phyloP scores from a whole-genome alignment of 2,888 invertebrate genomes.

The Euzophera pinguis region DNA sequence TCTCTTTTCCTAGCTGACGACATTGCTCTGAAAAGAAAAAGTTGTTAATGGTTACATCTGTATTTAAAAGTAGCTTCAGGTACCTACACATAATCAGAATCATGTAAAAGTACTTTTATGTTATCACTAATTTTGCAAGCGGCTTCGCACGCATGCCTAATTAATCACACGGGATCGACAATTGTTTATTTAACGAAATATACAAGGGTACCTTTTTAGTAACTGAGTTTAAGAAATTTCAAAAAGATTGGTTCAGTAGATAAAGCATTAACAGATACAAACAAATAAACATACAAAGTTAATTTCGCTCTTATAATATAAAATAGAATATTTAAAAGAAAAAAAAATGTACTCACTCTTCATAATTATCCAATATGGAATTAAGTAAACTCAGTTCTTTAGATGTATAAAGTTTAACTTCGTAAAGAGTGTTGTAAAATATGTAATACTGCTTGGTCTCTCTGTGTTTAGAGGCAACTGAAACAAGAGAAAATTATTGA shows the following conservation, averaged over 20 bases:
- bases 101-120: no score
- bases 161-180: no score
- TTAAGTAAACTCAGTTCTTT: slow-evolving; percentile 94
- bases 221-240: no score
- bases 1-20: slow-evolving; percentile 88
- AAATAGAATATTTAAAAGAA: neutral
- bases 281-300: no score
- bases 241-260: no score
- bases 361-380: slow-evolving; percentile 93
- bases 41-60: neutral
- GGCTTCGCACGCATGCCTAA: no score
- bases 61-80: neutral
- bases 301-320: no score
- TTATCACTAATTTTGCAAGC: no score
- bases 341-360: slow-evolving; percentile 81
- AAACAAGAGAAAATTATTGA: slow-evolving; percentile 46
- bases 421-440: slow-evolving; percentile 95
- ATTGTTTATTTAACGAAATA: no score
- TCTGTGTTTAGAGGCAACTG: slow-evolving; percentile 96
- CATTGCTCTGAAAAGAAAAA: slow-evolving; percentile 85
- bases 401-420: slow-evolving; percentile 94
- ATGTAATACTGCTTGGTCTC: slow-evolving; percentile 99
- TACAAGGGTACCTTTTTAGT: no score
- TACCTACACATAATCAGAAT: no score
- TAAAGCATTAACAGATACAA: no score